Evolutionary conservation across 2,888 invertebrate species (phyloP).

Genomic region (Hypomecis atomaria): DNA sequence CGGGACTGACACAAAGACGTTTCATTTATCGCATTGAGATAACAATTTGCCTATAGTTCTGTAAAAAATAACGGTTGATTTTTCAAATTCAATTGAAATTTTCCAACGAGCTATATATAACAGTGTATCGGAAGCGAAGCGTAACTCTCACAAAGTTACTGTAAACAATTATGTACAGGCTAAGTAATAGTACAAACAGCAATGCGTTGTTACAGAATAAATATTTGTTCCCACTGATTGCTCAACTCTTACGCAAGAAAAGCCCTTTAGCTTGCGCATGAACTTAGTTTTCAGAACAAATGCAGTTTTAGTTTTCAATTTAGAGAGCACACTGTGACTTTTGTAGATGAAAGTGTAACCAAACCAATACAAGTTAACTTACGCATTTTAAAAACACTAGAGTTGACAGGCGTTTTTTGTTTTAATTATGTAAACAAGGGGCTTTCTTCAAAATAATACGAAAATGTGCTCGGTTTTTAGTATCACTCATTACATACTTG

Average conservation of each 20-base stretch:
- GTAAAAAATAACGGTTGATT: too few relatives aligned
- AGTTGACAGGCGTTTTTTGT: neutral
- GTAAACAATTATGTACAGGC: neutral
- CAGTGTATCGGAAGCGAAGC: neutral
- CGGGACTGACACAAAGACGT: conserved; percentile 6
- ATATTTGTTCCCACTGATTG: conserved; percentile 4
- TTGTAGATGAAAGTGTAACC: conserved; percentile 23
- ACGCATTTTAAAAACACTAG: neutral
- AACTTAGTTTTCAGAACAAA: neutral
- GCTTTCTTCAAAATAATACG: too few relatives aligned
- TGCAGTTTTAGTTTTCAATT: conserved; percentile 19
- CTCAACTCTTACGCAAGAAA: conserved; percentile 15
- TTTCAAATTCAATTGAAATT: too few relatives aligned
- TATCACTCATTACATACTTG: too few relatives aligned
- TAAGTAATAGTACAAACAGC: neutral
- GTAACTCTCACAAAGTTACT: conserved; percentile 3
- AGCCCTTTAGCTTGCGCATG: conserved; percentile 16
- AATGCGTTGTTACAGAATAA: conserved; percentile 5
- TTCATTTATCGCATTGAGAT: neutral
- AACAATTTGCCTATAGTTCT: neutral
- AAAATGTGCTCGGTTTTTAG: too few relatives aligned
- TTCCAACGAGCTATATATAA: too few relatives aligned
- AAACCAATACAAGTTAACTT: conserved; percentile 13
- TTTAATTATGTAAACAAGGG: too few relatives aligned
- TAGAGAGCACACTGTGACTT: conserved; percentile 3